Evolutionary conservation across 2,113 vertebrate genomes (phyloP).

Genomic region (cattle (Bos taurus)): ARS-UCD2.0 NC_037354.1:42423501-42424000

Average conservation of each 20-base stretch:
- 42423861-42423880: background rate
- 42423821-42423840: background rate
- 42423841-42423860: background rate
- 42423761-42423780: background rate
- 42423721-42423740: background rate
- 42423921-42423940: background rate
- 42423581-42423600: background rate
- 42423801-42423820: background rate
- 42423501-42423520: background rate
- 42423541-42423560: background rate
- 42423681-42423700: background rate
- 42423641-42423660: background rate
- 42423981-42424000: accelerated
- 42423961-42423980: background rate
- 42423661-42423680: background rate
- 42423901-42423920: background rate
- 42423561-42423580: background rate
- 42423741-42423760: background rate
- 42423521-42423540: background rate
- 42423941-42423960: background rate
- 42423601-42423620: background rate
- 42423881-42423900: background rate
- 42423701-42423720: background rate
- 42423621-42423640: background rate
- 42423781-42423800: background rate